Conservation (phyloP, 2,113 vertebrate genomes). For the Oreochromis tanganicae region DNA sequence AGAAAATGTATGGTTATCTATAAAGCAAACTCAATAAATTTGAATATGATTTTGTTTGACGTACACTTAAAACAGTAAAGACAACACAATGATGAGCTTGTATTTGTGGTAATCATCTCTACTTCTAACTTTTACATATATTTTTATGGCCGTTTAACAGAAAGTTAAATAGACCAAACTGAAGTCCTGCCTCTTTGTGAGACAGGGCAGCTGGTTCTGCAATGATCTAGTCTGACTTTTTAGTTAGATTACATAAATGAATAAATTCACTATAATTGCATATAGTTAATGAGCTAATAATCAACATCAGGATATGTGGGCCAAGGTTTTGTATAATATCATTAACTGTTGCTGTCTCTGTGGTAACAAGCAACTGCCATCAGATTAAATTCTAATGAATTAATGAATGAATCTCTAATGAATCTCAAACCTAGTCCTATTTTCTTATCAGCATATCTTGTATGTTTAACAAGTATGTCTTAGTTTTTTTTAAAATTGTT, state of each 20-base stretch:
- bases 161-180: background rate
- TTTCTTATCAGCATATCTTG: background rate
- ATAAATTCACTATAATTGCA: background rate
- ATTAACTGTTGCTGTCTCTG: background rate
- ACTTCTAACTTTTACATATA: background rate
- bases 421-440: no score
- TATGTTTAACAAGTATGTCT: background rate
- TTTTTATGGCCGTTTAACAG: background rate
- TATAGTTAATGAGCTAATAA: background rate
- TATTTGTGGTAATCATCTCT: background rate
- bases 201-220: background rate
- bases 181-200: background rate
- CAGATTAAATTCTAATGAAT: background rate
- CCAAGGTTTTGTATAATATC: background rate
- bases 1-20: background rate
- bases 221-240: background rate
- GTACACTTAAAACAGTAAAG: background rate
- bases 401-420: background rate
- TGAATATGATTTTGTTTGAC: background rate
- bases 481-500: background rate
- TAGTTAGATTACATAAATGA: background rate
- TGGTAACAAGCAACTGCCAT: background rate
- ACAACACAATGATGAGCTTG: background rate
- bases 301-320: background rate
- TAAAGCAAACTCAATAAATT: background rate